These are phyloP conservation scores for Zosterops hypoxanthus DNA, from an alignment of 2,113 vertebrate species.

Conservation along the genomic window DNA sequence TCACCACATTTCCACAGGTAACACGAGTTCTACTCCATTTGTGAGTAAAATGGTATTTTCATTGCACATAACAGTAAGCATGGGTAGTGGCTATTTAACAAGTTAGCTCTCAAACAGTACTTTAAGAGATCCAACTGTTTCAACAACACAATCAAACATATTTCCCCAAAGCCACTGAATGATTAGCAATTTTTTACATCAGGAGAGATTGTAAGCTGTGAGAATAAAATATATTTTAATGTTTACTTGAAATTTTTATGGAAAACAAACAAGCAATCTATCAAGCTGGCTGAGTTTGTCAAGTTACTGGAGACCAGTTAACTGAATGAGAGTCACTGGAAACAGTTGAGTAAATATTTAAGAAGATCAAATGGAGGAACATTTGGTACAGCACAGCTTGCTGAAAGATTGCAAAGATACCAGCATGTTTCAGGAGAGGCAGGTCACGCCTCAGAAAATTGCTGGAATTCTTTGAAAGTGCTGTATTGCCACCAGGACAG, in stretches of 20 bases:
- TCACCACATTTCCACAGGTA: not conserved
- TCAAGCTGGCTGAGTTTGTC: constrained; percentile 12
- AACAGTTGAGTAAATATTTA: constrained; percentile 65
- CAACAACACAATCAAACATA: not conserved
- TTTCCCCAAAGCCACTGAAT: not conserved
- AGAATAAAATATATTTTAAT: constrained; percentile 27
- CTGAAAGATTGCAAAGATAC: constrained; percentile 51
- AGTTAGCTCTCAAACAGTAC: not conserved
- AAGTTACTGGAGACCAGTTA: constrained; percentile 53
- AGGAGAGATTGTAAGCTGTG: not conserved
- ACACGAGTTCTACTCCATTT: not conserved
- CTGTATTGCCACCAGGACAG: constrained; percentile 39
- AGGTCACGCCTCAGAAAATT: constrained; percentile 34
- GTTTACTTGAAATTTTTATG: constrained; percentile 15
- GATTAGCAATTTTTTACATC: not conserved
- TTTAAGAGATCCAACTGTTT: not conserved
- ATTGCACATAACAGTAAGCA: not conserved
- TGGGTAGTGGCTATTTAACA: not conserved
- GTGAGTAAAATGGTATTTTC: not conserved
- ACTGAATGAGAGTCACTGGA: constrained; percentile 47
- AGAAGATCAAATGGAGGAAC: constrained; percentile 51
- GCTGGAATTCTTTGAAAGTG: constrained; percentile 54
- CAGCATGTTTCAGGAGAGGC: constrained; percentile 49
- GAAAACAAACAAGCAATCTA: constrained; percentile 22
- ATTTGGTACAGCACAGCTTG: constrained; percentile 44